A percentile compares a stretch with the other conserved stretches of the same genome.
These are phyloP conservation scores for Periophthalmus magnuspinnatus DNA, from an alignment of 2,797 vertebrate species.

Conservation along the genomic window DNA sequence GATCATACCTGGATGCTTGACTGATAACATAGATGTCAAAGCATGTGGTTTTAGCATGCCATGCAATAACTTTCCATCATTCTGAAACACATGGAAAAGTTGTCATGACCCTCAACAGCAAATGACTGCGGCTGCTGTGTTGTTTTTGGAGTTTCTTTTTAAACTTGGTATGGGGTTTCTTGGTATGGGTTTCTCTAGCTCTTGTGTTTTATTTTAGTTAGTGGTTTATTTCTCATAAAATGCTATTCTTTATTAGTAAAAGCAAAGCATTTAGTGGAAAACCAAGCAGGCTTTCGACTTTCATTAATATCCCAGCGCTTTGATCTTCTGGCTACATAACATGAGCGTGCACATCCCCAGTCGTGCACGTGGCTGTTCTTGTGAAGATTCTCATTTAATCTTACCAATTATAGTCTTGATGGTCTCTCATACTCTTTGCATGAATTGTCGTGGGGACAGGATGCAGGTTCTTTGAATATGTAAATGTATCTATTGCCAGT, in stretches of 20 bases:
- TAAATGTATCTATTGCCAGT: conserved; percentile 36
- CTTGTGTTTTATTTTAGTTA: too few species aligned
- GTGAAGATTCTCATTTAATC: conserved; percentile 48
- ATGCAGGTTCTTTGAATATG: conserved; percentile 45
- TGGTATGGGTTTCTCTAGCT: too few species aligned
- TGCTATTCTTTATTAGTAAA: conserved; percentile 35
- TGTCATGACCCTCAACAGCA: too few species aligned
- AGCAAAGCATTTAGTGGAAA: conserved; percentile 37
- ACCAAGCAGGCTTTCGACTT: conserved; percentile 46
- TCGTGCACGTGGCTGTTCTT: conserved; percentile 22
- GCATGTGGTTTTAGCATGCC: too few species aligned
- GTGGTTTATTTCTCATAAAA: conserved; percentile 27
- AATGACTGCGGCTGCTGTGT: too few species aligned
- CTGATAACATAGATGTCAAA: too few species aligned
- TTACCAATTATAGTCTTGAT: conserved; percentile 48
- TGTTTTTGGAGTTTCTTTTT: too few species aligned
- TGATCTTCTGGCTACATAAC: conserved; percentile 41
- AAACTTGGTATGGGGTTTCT: too few species aligned
- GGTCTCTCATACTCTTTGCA: conserved; percentile 46
- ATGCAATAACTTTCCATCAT: too few species aligned
- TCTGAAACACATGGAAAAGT: too few species aligned
- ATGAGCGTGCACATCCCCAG: background rate
- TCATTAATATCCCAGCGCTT: conserved; percentile 51
- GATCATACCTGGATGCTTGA: too few species aligned
- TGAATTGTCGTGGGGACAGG: conserved; percentile 29